Percentiles rank a stretch among this genome's conserved stretches.
These are phyloP conservation scores for Mungos mungo DNA, from an alignment of 2,113 vertebrate species.

Conservation along the genomic window DNA sequence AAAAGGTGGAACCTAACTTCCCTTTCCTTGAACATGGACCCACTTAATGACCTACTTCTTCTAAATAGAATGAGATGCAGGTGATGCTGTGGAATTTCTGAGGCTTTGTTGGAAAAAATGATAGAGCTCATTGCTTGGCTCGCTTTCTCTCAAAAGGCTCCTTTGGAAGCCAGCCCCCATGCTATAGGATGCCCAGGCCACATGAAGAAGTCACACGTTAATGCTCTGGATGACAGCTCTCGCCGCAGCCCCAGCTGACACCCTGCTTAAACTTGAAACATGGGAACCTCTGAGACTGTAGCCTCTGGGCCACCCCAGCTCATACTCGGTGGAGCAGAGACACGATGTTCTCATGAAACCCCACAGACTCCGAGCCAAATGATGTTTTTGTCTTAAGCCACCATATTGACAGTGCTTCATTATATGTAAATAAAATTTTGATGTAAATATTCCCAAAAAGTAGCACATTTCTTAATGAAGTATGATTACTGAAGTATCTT, in stretches of 20 bases:
- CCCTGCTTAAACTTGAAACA: background rate
- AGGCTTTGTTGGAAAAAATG: background rate
- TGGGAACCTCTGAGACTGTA: background rate
- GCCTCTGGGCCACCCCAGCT: background rate
- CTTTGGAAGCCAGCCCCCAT: background rate
- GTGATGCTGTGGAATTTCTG: background rate
- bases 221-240: background rate
- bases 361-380: background rate
- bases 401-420: background rate
- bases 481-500: background rate
- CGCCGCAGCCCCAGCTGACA: background rate
- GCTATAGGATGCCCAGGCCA: background rate
- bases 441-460: background rate
- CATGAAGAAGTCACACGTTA: too few species aligned
- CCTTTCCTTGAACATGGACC: background rate
- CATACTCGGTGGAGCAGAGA: background rate
- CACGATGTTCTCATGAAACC: background rate
- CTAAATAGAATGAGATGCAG: background rate
- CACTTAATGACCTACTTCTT: background rate
- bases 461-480: background rate
- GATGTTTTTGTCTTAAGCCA: background rate
- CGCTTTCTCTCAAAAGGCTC: background rate
- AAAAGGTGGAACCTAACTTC: background rate
- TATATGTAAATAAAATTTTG: background rate
- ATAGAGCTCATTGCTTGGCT: background rate